Percentiles rank a stretch among this genome's conserved stretches.
Evolutionary conservation across 2,113 vertebrate genomes (phyloP).

Genomic region (Genyomyrus donnyi): DNA sequence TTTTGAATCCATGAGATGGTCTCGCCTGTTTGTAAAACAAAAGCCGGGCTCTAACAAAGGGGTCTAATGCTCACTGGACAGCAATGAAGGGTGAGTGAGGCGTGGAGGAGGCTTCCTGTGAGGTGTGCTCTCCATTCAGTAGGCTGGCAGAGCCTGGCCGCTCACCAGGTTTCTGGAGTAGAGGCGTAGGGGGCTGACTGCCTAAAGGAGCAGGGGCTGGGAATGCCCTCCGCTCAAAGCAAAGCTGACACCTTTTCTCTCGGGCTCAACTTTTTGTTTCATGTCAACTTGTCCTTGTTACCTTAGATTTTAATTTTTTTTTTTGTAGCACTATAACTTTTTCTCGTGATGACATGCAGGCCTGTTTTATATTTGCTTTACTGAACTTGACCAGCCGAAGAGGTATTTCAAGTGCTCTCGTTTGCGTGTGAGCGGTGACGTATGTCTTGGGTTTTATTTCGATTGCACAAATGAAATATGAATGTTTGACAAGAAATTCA

Average conservation of each 20-base stretch:
- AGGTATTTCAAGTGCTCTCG: conserved; percentile 69
- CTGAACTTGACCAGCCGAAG: conserved; percentile 72
- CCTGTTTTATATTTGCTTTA: conserved; percentile 62
- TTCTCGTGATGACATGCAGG: conserved; percentile 51
- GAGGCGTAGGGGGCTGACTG: neutral
- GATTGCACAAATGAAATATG: conserved; percentile 79
- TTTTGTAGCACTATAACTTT: conserved; percentile 73
- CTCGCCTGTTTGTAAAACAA: neutral
- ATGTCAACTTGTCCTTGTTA: conserved; percentile 54
- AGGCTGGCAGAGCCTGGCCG: neutral
- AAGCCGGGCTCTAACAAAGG: neutral
- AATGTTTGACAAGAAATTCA: conserved; percentile 73
- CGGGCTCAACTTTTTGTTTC: conserved; percentile 51
- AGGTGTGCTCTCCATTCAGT: neutral
- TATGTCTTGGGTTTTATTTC: conserved; percentile 53
- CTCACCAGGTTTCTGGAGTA: neutral
- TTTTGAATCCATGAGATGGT: conserved; percentile 11
- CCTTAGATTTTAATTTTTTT: conserved; percentile 56
- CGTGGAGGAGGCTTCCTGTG: neutral
- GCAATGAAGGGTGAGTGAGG: neutral
- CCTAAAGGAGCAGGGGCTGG: neutral
- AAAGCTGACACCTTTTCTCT: conserved; percentile 71
- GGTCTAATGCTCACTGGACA: conserved; percentile 5
- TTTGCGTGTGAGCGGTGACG: conserved; percentile 71
- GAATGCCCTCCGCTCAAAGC: conserved; percentile 61